phyloP scores from a whole-genome alignment of 64 coral and sea anemone species.

The Porites australiensis region DNA sequence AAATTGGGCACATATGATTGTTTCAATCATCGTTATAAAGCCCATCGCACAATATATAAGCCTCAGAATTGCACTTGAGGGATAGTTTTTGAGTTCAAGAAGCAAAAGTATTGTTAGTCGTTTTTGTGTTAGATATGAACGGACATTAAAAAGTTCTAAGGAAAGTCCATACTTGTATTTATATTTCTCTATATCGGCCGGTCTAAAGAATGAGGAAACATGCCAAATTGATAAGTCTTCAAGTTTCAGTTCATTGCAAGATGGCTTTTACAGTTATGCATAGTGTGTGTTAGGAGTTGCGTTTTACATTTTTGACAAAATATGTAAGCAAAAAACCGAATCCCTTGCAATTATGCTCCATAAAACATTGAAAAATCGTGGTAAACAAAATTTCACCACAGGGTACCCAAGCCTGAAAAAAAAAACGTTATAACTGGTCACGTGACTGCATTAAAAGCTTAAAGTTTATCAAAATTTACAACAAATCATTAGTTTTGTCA shows the following conservation, averaged over 20 bases:
- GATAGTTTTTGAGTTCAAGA: too few relatives aligned
- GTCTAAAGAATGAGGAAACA: not conserved
- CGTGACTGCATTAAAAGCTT: conserved; percentile 7
- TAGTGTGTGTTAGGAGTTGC: not conserved
- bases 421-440: too few relatives aligned
- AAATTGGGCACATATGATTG: too few relatives aligned
- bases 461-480: conserved; percentile 30
- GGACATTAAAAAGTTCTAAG: too few relatives aligned
- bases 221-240: not conserved
- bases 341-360: conserved; percentile 29
- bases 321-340: conserved; percentile 38
- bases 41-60: not conserved
- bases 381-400: conserved; percentile 12
- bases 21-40: not conserved
- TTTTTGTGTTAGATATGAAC: too few relatives aligned
- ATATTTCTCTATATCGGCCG: too few relatives aligned
- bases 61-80: too few relatives aligned
- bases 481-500: too few relatives aligned
- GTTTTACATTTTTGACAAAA: not conserved
- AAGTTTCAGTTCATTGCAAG: conserved; percentile 4
- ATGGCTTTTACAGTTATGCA: conserved; percentile 6
- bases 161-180: too few relatives aligned
- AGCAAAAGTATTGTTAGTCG: too few relatives aligned
- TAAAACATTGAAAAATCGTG: conserved; percentile 22
- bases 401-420: too few relatives aligned